These are phyloP conservation scores for Drosophila subsilvestris DNA, from an alignment of 2,888 invertebrate species.

Conservation along the genomic window DNA sequence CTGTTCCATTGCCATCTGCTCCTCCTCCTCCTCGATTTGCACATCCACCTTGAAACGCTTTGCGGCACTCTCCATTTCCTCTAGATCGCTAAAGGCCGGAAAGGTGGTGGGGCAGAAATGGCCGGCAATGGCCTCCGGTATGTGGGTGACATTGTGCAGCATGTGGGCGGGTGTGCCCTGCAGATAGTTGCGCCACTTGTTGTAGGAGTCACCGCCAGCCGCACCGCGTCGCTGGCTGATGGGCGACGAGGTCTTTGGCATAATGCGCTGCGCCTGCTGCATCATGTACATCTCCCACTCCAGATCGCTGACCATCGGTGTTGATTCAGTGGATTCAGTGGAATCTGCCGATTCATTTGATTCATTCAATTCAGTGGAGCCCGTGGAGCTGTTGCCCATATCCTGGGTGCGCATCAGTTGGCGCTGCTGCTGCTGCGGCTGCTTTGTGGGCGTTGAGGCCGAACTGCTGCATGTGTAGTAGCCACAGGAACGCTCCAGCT, in stretches of 20 bases:
- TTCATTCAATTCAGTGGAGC: background rate
- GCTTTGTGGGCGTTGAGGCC: constrained; percentile 56
- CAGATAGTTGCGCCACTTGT: constrained; percentile 76
- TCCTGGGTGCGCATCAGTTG: constrained; percentile 56
- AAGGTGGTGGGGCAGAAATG: constrained; percentile 78
- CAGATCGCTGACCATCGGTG: constrained; percentile 61
- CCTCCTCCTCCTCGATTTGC: background rate
- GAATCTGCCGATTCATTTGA: background rate
- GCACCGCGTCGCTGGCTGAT: constrained; percentile 56
- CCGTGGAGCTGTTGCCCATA: constrained; percentile 29
- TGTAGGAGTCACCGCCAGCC: constrained; percentile 57
- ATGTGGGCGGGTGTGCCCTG: constrained; percentile 76
- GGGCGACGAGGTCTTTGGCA: constrained; percentile 82
- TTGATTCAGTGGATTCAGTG: background rate
- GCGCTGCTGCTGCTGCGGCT: background rate
- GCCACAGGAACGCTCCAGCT: constrained; percentile 58
- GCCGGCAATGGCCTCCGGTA: constrained; percentile 82
- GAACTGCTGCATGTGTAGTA: constrained; percentile 68
- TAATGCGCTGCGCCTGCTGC: constrained; percentile 69
- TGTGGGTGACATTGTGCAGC: constrained; percentile 72
- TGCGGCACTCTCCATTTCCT: constrained; percentile 74
- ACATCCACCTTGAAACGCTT: constrained; percentile 73
- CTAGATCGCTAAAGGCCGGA: constrained; percentile 75
- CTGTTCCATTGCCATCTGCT: background rate
- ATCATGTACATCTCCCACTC: constrained; percentile 83